phyloP scores from a whole-genome alignment of 2,113 vertebrate genomes.

The Rhinopithecus roxellana region DNA sequence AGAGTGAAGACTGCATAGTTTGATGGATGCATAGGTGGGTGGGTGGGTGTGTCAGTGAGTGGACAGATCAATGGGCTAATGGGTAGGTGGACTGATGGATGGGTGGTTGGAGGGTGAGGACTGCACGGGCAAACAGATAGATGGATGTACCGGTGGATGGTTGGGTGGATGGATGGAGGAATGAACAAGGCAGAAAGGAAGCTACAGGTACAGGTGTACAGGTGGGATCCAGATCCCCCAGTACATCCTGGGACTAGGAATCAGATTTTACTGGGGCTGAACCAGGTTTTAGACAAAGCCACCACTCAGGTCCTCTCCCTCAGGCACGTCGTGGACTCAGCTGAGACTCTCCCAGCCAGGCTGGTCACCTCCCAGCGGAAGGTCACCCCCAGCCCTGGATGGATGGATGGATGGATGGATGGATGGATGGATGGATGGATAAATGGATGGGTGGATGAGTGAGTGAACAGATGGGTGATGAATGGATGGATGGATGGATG shows the following conservation, averaged over 20 bases:
- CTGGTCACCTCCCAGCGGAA: not conserved
- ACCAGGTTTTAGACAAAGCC: not conserved
- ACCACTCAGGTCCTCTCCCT: too few relatives aligned
- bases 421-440: too few relatives aligned
- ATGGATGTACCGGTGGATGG: not conserved
- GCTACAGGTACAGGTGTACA: rapidly evolving
- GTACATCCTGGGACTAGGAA: not conserved
- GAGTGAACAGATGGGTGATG: too few relatives aligned
- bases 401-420: too few relatives aligned
- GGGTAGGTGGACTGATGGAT: not conserved
- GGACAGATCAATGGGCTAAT: too few relatives aligned
- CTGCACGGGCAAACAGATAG: not conserved
- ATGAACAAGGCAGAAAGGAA: not conserved
- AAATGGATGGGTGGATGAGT: too few relatives aligned
- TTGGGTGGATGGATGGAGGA: not conserved
- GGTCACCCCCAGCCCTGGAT: not conserved
- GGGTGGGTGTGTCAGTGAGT: rapidly evolving
- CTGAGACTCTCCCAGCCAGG: not conserved
- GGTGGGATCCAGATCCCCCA: not conserved
- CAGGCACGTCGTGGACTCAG: not conserved
- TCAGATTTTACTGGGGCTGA: not conserved
- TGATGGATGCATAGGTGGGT: not conserved
- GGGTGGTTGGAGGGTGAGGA: not conserved
- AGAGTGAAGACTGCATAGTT: not conserved
- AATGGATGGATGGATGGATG: too few relatives aligned